Conservation (phyloP, 2,113 vertebrate genomes). For the Apteryx owenii region DNA sequence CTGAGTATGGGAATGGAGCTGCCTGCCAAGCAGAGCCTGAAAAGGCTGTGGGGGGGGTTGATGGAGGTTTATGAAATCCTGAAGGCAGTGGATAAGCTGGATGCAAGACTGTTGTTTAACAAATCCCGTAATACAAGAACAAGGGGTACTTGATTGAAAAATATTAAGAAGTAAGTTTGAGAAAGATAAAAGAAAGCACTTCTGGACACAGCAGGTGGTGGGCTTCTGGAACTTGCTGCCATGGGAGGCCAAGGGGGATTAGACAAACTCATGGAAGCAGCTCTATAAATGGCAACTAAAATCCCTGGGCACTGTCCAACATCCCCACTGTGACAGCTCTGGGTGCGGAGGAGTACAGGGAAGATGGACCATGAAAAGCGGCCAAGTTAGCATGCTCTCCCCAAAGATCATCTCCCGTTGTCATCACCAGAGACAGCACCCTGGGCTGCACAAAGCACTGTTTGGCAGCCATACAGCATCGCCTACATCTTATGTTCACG, state of each 20-base stretch:
- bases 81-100: not conserved
- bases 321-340: not conserved
- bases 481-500: rapidly evolving
- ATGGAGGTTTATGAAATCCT: not conserved
- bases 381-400: rapidly evolving
- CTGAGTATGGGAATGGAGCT: not conserved
- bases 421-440: rapidly evolving
- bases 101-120: rapidly evolving
- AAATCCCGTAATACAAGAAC: not conserved
- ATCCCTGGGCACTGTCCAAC: not conserved
- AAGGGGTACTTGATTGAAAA: not conserved
- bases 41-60: not conserved
- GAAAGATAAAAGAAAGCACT: conserved; percentile 21
- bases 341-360: rapidly evolving
- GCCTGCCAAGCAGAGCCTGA: not conserved
- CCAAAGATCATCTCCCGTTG: not conserved
- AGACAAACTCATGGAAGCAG: conserved; percentile 3
- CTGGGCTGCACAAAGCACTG: not conserved
- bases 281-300: not conserved
- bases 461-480: not conserved
- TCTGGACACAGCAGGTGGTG: not conserved
- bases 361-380: not conserved
- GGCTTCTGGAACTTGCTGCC: conserved; percentile 26
- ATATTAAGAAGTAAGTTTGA: not conserved
- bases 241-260: not conserved